A percentile compares a stretch with the other conserved stretches of the same genome.
Conservation (phyloP, 2,797 vertebrate genomes). For the Anabacerthia variegaticeps region DNA sequence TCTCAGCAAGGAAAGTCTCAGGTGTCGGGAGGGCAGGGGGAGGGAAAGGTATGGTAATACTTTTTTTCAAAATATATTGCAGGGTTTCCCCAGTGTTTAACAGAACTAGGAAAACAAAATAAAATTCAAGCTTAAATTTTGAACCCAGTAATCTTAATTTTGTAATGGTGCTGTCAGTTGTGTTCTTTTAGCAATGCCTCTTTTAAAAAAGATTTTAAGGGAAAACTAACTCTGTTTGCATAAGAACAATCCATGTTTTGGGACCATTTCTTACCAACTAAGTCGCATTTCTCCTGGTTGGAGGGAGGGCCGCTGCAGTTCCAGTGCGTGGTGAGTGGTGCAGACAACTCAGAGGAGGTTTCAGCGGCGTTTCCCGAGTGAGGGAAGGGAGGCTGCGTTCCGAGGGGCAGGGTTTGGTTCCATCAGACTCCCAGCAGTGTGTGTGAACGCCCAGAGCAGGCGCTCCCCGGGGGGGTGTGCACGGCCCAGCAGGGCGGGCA, state of each 20-base stretch:
- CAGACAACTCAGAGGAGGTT: conserved; percentile 34
- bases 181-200: conserved; percentile 80
- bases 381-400: conserved; percentile 58
- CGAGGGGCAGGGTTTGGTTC: conserved; percentile 24
- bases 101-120: conserved; percentile 67
- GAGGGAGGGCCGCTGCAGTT: conserved; percentile 53
- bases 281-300: conserved; percentile 45
- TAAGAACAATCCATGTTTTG: conserved; percentile 69
- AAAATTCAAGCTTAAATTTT: conserved; percentile 73
- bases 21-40: conserved; percentile 72
- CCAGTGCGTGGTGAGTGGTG: conserved; percentile 66
- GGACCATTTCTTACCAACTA: conserved; percentile 77
- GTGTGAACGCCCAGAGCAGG: conserved; percentile 31
- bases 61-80: conserved; percentile 71
- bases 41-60: conserved; percentile 62
- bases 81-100: conserved; percentile 74
- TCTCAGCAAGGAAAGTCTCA: conserved; percentile 78
- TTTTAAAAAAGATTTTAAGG: conserved; percentile 70
- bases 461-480: conserved; percentile 24
- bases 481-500: background rate
- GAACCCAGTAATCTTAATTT: conserved; percentile 87
- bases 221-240: conserved; percentile 71
- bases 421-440: conserved; percentile 13
- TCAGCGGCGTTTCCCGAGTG: conserved; percentile 48
- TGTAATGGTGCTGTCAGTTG: conserved; percentile 82